Conservation (phyloP, 2,888 invertebrate genomes). For the Meta bourneti region DNA sequence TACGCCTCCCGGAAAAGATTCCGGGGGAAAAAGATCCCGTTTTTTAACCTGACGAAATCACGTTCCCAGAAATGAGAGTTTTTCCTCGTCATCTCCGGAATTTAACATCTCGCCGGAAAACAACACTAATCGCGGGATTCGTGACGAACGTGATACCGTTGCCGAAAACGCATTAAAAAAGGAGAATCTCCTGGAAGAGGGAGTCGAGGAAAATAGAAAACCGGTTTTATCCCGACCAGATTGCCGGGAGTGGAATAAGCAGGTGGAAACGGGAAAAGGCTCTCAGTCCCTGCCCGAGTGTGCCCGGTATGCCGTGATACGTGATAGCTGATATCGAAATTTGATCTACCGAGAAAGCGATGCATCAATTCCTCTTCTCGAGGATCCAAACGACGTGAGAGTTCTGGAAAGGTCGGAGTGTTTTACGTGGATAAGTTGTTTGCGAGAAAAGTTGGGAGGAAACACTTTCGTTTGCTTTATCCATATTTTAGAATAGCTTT, state of each 20-base stretch:
- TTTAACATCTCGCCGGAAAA: slow-evolving; percentile 69
- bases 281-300: neutral
- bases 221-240: slow-evolving; percentile 20
- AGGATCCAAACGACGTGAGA: slow-evolving; percentile 52
- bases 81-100: slow-evolving; percentile 43
- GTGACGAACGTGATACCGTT: slow-evolving; percentile 55
- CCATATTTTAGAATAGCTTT: neutral
- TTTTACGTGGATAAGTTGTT: slow-evolving; percentile 19
- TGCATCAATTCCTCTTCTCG: slow-evolving; percentile 18
- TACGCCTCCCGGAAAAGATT: neutral
- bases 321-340: slow-evolving; percentile 57
- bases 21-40: slow-evolving; percentile 16
- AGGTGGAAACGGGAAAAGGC: slow-evolving; percentile 5
- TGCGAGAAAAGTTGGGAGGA: neutral
- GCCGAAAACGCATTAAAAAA: slow-evolving; percentile 29
- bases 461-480: neutral
- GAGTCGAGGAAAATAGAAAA: slow-evolving; percentile 18
- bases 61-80: slow-evolving; percentile 59
- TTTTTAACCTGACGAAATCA: slow-evolving; percentile 28
- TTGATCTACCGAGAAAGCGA: slow-evolving; percentile 35
- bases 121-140: slow-evolving; percentile 63
- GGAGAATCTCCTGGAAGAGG: too few relatives aligned
- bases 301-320: slow-evolving; percentile 4
- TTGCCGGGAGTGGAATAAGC: slow-evolving; percentile 43
- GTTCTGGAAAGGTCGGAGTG: slow-evolving; percentile 3